These are phyloP conservation scores for Microtus agrestis DNA, from an alignment of 2,797 vertebrate genomes.

Conservation along the genomic window DNA sequence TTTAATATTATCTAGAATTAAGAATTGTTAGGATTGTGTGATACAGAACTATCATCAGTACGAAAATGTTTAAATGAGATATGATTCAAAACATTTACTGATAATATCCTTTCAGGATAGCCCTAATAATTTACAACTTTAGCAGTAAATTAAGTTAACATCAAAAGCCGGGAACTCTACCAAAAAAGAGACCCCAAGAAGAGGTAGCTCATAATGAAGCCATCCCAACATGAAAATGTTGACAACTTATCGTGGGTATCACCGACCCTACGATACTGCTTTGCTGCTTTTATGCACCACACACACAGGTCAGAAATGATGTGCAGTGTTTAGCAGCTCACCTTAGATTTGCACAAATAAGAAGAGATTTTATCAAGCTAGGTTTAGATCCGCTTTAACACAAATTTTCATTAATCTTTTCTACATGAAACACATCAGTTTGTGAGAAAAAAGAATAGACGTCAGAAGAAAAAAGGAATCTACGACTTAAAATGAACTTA, in stretches of 20 bases:
- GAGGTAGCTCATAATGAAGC: background rate
- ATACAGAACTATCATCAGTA: background rate
- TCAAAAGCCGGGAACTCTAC: background rate
- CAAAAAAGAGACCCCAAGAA: background rate
- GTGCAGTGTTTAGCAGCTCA: background rate
- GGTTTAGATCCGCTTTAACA: background rate
- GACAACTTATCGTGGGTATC: background rate
- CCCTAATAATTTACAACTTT: conserved; percentile 19
- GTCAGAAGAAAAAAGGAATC: background rate
- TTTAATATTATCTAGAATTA: conserved; percentile 18
- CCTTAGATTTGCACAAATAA: conserved; percentile 8
- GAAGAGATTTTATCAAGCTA: conserved; percentile 57
- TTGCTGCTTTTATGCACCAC: background rate
- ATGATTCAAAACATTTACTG: conserved; percentile 14
- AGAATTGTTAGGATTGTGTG: background rate
- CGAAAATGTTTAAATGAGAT: background rate
- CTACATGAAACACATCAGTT: background rate
- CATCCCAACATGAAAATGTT: background rate
- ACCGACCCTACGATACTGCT: background rate
- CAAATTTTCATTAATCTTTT: conserved; percentile 53
- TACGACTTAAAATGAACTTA: background rate
- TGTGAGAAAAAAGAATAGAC: conserved; percentile 29
- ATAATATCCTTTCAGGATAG: conserved; percentile 45
- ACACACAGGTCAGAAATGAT: background rate
- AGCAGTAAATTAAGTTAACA: conserved; percentile 5